Evolutionary conservation across 1,140 invertebrate genomes (phyloP).

Genomic region (Acromyrmex heyeri): DNA sequence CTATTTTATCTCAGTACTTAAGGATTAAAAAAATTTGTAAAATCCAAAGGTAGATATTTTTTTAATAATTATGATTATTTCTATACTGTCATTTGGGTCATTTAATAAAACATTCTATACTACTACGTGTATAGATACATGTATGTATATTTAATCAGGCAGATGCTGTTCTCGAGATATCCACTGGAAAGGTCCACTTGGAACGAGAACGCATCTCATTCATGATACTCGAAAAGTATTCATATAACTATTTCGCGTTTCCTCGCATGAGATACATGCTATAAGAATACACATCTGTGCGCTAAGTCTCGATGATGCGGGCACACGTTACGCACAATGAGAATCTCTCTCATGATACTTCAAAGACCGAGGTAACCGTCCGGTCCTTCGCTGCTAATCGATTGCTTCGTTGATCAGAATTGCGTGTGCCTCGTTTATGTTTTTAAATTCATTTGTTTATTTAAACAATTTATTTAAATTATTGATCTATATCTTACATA

Average conservation of each 20-base stretch:
- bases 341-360: conserved; percentile 50
- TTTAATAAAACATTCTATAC: too few species aligned
- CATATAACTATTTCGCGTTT: conserved; percentile 51
- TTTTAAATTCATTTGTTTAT: background rate
- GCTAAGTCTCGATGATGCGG: conserved; percentile 81
- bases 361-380: conserved; percentile 17
- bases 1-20: too few species aligned
- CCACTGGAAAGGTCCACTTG: conserved; percentile 18
- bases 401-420: conserved; percentile 8
- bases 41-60: too few species aligned
- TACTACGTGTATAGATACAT: too few species aligned
- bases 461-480: background rate
- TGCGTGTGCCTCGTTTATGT: background rate
- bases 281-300: conserved; percentile 81
- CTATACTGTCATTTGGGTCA: too few species aligned
- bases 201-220: conserved; percentile 13
- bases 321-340: conserved; percentile 73
- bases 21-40: too few species aligned
- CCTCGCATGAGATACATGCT: conserved; percentile 22
- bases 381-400: conserved; percentile 8
- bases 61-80: too few species aligned
- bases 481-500: background rate
- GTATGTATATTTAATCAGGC: conserved; percentile 9
- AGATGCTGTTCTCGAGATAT: conserved; percentile 43
- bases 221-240: conserved; percentile 3